phyloP scores from a whole-genome alignment of 2,888 invertebrate genomes.

The Dendrolimus pini region DNA sequence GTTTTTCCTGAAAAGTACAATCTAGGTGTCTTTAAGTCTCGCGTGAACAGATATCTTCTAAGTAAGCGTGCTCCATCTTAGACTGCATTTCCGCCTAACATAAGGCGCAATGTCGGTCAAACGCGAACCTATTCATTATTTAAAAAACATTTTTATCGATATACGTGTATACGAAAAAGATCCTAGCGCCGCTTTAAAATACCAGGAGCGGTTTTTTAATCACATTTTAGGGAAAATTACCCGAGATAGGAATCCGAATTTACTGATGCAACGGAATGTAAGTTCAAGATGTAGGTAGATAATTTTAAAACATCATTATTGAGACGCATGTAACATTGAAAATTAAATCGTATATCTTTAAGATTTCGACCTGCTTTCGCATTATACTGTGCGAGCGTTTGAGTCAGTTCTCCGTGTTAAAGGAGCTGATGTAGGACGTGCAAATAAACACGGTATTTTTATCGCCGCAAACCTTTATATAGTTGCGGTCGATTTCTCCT shows the following conservation, averaged over 20 bases:
- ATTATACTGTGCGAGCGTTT: constrained; percentile 25
- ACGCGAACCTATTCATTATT: too few species aligned
- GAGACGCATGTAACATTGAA: constrained; percentile 21
- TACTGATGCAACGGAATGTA: constrained; percentile 66
- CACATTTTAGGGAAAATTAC: constrained; percentile 53
- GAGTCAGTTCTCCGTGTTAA: constrained; percentile 43
- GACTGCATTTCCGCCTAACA: too few species aligned
- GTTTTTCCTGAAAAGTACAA: too few species aligned
- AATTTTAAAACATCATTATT: constrained; percentile 34
- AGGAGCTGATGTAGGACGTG: constrained; percentile 70
- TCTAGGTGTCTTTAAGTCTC: too few species aligned
- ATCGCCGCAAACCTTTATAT: constrained; percentile 74
- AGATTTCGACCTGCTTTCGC: constrained; percentile 38
- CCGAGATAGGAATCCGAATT: constrained; percentile 64
- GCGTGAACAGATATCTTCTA: too few species aligned
- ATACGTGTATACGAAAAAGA: too few species aligned
- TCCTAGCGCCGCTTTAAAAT: constrained; percentile 16
- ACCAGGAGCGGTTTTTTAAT: constrained; percentile 48
- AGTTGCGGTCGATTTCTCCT: constrained; percentile 75
- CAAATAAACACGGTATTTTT: constrained; percentile 76
- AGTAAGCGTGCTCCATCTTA: too few species aligned
- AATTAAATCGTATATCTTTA: constrained; percentile 42
- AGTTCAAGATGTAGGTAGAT: constrained; percentile 40
- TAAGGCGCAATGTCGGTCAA: too few species aligned
- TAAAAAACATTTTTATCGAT: too few species aligned